A percentile compares a stretch with the other conserved stretches of the same genome.
Evolutionary conservation across 2,113 vertebrate genomes (phyloP).

Genomic region (Catagonus wagneri): DNA sequence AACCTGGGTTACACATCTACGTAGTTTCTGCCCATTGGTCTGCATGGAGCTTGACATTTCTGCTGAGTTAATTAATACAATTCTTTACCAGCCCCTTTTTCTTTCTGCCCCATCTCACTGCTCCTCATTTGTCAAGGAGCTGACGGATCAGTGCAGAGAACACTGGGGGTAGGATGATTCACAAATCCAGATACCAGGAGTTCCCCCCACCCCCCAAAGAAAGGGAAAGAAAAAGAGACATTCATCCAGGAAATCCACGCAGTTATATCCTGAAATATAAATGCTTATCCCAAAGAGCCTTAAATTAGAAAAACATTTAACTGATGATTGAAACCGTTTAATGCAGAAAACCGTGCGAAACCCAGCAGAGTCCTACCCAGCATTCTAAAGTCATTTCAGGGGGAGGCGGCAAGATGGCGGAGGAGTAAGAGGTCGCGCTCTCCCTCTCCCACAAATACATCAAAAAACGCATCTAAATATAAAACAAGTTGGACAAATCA

Average conservation of each 20-base stretch:
- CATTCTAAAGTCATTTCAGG: no score
- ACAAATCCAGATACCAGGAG: not conserved
- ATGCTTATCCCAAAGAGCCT: slow-evolving; percentile 51
- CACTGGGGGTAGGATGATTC: slow-evolving; percentile 47
- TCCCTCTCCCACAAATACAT: no score
- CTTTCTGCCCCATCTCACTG: not conserved
- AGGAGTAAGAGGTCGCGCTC: no score
- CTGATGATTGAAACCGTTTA: slow-evolving; percentile 30
- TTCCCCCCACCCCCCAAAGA: no score
- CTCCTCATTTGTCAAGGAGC: not conserved
- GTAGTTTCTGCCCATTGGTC: not conserved
- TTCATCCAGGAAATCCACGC: slow-evolving; percentile 61
- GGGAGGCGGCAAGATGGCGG: no score
- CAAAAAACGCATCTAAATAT: no score
- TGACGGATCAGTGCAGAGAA: not conserved
- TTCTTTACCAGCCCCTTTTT: not conserved
- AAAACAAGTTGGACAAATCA: no score
- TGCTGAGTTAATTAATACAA: slow-evolving; percentile 26
- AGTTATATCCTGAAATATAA: slow-evolving; percentile 57
- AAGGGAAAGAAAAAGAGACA: not conserved
- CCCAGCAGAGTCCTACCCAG: not conserved
- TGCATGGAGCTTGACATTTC: not conserved
- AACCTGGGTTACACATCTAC: not conserved
- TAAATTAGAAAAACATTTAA: slow-evolving; percentile 57
- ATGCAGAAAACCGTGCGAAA: slow-evolving; percentile 44